Base-by-base conservation (phyloP, 2,797 vertebrate species). In the Siniperca undulata region DNA sequence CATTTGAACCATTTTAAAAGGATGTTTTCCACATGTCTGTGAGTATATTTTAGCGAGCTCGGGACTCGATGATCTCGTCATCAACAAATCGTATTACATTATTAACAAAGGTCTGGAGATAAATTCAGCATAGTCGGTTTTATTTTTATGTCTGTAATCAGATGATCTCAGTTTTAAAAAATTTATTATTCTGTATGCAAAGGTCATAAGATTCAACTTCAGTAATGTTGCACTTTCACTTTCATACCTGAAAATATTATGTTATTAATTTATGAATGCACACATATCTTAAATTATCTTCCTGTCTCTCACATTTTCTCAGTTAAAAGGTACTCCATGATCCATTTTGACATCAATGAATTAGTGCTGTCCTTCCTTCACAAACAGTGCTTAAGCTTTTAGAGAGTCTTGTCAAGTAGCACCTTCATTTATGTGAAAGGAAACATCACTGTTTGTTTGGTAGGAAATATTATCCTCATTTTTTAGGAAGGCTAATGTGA, bases 11-110 rank as follows among this genome's bases (percentile, higher is more conserved):
- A 70, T 61, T 72, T 77, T 64, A 50, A 58, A 74, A 59, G 40
- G 2, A 72, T 64, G 70, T 78, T 81, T 83, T 80, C 71, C 42
- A 77, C 59, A 70, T 68, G 80, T 72, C 38, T 60, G 19, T 48
- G 50, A 40, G 60, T 53, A 48, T 70, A 67, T 77, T 70, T 74
- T 38, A 46, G 55, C 12, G 20, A 44, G 40, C 13, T 22, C 68
- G 52, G 27, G 70, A 78, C 56, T 56, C 14, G 2, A 24, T 60
- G 50, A 80, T 66, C 22, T 78, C 59, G 56, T 65, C 46, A 66
- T 55, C 22, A 22, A 20, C 58, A 74, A 68, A 74, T 69, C 13
- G 8, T 20, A 20, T 83, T 58, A 77, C 42, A 44, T 19, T 38
- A 27, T 44, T 14, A 24, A 60, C 70, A 64, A 53, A 83, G 82